Percentiles rank a stretch among this genome's conserved stretches.
phyloP scores from a whole-genome alignment of 2,113 vertebrate species.

The Urocynchramus pylzowi region DNA sequence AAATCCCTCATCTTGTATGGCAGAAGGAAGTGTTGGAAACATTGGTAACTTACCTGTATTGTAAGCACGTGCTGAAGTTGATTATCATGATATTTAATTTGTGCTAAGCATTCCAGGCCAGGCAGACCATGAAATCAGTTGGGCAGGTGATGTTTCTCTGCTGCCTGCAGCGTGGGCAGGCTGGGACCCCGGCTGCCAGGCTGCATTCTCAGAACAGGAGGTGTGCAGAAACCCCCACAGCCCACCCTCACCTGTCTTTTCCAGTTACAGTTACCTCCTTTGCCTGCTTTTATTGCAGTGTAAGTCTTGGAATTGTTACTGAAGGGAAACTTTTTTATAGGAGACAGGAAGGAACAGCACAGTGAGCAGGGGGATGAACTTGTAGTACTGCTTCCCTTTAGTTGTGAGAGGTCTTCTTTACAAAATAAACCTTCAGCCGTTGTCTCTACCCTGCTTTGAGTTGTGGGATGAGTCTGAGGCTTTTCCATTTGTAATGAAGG shows the following conservation, averaged over 20 bases:
- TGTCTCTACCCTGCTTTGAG: background rate
- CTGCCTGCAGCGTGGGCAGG: accelerated
- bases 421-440: background rate
- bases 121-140: background rate
- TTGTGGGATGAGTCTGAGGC: background rate
- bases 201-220: background rate
- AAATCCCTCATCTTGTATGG: background rate
- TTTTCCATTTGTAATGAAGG: background rate
- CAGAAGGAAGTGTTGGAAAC: background rate
- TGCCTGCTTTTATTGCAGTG: background rate
- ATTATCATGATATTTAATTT: background rate
- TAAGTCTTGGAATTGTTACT: background rate
- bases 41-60: background rate
- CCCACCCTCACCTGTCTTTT: background rate
- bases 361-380: background rate
- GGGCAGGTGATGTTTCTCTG: background rate
- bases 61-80: background rate
- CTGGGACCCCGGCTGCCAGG: background rate
- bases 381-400: background rate
- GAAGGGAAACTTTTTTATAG: background rate
- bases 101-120: background rate
- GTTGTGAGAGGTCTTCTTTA: background rate
- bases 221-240: background rate
- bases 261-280: background rate
- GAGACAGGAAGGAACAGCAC: background rate